Conservation (phyloP, 2,888 invertebrate species). For the Drosophila kokeensis region DNA sequence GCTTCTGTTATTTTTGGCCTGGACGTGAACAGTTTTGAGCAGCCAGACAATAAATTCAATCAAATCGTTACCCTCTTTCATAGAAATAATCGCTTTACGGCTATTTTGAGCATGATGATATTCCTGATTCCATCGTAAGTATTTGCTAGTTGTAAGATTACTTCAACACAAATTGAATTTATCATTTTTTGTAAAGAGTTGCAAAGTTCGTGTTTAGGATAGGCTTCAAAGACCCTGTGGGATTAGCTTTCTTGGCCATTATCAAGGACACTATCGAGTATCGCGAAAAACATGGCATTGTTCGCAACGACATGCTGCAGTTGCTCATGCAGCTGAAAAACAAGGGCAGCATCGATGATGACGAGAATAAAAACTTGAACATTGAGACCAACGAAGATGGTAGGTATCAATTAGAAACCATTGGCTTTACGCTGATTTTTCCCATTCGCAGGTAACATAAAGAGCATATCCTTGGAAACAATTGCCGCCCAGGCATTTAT, state of each 20-base stretch:
- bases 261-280: conserved; percentile 84
- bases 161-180: background rate
- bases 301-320: conserved; percentile 85
- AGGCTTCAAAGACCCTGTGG: conserved; percentile 68
- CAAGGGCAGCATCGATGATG: conserved; percentile 73
- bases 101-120: conserved; percentile 53
- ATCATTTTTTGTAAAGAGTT: conserved; percentile 35
- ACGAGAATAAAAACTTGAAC: conserved; percentile 68
- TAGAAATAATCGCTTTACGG: conserved; percentile 24
- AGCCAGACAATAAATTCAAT: conserved; percentile 82
- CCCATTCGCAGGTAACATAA: conserved; percentile 48
- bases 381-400: conserved; percentile 64
- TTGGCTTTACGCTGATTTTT: background rate
- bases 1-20: conserved; percentile 85
- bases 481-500: conserved; percentile 84
- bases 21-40: conserved; percentile 82
- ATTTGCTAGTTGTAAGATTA: rapidly evolving
- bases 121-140: conserved; percentile 81
- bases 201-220: conserved; percentile 50
- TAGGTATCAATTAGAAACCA: conserved; percentile 15
- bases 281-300: conserved; percentile 83
- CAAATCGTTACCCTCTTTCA: conserved; percentile 54
- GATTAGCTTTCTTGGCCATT: conserved; percentile 82
- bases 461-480: conserved; percentile 75
- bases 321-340: conserved; percentile 85